Conservation (phyloP, 2,113 vertebrate genomes). For the Oncorhynchus masou region DNA sequence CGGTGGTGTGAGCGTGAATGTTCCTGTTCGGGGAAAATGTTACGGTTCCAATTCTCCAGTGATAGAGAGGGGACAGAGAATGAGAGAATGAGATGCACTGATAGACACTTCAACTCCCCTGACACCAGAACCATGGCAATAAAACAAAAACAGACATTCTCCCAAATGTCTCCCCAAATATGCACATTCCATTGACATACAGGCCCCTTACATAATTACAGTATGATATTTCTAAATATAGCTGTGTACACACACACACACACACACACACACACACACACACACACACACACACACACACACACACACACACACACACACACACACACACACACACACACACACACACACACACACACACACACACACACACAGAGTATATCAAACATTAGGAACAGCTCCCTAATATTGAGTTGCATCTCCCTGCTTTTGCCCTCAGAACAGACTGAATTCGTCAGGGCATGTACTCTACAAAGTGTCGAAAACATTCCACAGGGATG, state of each 20-base stretch:
- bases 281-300: neutral
- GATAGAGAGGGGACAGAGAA: neutral
- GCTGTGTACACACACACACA: slow-evolving; percentile 4
- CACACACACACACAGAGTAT: neutral
- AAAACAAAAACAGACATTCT: neutral
- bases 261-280: slow-evolving; percentile 8
- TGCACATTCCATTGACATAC: slow-evolving; percentile 23
- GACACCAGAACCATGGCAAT: slow-evolving; percentile 5
- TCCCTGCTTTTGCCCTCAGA: no score
- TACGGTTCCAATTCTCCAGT: neutral
- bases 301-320: slow-evolving; percentile 8
- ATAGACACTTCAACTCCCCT: neutral
- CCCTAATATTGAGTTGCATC: no score
- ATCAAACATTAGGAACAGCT: no score
- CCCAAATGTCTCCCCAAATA: slow-evolving; percentile 5
- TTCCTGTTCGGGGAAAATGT: no score
- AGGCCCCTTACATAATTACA: slow-evolving; percentile 40
- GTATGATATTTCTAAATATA: slow-evolving; percentile 29
- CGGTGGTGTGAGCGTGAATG: neutral
- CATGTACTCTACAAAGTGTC: no score
- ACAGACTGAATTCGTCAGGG: no score
- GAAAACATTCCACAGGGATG: no score
- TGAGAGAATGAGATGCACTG: no score
- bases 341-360: slow-evolving; percentile 35
- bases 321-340: slow-evolving; percentile 32